phyloP scores from a whole-genome alignment of 1,140 invertebrate species.

The Trichonephila clavipes region DNA sequence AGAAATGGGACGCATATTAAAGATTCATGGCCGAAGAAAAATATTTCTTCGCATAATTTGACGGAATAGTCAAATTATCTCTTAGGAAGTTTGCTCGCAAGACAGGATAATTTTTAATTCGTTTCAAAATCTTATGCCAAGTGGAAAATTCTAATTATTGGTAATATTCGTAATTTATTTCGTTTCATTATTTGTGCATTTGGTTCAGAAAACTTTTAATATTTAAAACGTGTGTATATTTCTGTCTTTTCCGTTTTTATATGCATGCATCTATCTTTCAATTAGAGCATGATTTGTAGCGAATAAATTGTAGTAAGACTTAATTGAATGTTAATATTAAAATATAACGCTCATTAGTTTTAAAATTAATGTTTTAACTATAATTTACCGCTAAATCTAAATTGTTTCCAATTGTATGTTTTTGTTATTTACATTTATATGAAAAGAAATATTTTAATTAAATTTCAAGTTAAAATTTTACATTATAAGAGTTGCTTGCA shows the following conservation, averaged over 20 bases:
- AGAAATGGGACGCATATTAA: constrained; percentile 31
- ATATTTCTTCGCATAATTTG: constrained; percentile 16
- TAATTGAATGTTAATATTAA: no score
- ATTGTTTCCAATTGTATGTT: no score
- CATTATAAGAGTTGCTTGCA: no score
- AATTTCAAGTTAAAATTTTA: no score
- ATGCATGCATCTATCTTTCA: no score
- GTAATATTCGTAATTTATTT: constrained; percentile 17
- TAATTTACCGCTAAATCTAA: no score
- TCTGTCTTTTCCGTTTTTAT: not conserved
- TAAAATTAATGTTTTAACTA: no score
- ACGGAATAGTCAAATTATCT: constrained; percentile 46
- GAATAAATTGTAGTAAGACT: no score
- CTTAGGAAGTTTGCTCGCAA: not conserved
- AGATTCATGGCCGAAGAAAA: constrained; percentile 46
- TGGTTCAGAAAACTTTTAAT: not conserved
- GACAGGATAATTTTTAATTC: constrained; percentile 31
- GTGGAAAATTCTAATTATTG: constrained; percentile 48
- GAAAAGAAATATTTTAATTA: no score
- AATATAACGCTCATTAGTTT: no score
- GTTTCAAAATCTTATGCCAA: not conserved
- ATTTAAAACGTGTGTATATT: not conserved
- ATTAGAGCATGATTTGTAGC: no score
- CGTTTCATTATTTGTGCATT: not conserved
- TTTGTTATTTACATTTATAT: no score